Base-by-base conservation (phyloP, 2,888 invertebrate genomes). In the Andrena camellia region DNA sequence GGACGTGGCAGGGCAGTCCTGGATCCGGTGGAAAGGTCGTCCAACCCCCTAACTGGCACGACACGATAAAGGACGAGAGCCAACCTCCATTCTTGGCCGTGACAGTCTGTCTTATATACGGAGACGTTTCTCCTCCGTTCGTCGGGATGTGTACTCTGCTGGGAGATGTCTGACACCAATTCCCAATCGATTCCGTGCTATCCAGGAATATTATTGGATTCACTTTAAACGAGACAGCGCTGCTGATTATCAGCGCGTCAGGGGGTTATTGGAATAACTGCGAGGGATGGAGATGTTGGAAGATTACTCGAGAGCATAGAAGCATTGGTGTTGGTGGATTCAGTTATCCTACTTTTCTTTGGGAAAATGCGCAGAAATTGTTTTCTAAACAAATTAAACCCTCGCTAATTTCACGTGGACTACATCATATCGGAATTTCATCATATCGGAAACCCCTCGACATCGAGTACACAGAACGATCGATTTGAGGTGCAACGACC, bases 61-160 rank as follows among this genome's bases (percentile, higher is more conserved):
- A 80, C 76, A 78, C 83, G 86, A 85, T 85, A 86, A 86, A 86
- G 77, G 82, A 83, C 77, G 72, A 68, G 48, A 70, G 60, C 62
- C 79, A 77, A 80, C 74, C 79, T 75, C 72, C 74, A 59, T 80
- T 78, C 84, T 79, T 67, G 70, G 29, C 69, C 67, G 57, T 87
- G 86, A 77, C 85, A 80, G 82, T 86, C 68, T 85, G 78, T 84
- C 79, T 85, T 84, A 78, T 84, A 85, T 62, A 72, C 60, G 50
- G 52, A 62, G 66, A 70, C 60, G 54, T 71, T 62, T 52, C 66
- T 67, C 70, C 60, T 62, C 54, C 66, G 31, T 66, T 64, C 54
- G 33, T 23, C 20, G 7, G 33, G 33, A 54, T 54, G 52, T 60
- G 54, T 72, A 72, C 67, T 77, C 54, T 50, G 26, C 20, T 3